Base-by-base conservation (phyloP, 2,888 invertebrate genomes). In the Latrodectus elegans region DNA sequence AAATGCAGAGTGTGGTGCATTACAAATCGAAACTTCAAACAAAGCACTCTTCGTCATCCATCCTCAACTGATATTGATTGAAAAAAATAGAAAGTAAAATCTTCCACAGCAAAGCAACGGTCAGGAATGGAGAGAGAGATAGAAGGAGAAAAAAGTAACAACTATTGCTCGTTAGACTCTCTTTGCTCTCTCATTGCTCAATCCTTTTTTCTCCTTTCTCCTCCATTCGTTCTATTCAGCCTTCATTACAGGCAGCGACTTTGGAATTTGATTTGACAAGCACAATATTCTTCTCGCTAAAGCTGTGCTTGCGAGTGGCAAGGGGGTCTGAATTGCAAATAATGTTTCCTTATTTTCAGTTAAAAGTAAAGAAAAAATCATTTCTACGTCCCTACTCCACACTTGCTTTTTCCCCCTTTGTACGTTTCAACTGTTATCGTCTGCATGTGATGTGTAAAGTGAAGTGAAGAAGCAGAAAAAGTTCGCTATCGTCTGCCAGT, bases 31-130 rank as follows among this genome's bases (percentile, higher is more conserved):
- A 71, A 55, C 75, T 83, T 70, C 68, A 26, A 83, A 76, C 72
- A 70, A n/a, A 68, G 55, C 73, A 74, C n/a, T 73, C 53, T 52
- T 55, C 70, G 67, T 68, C 55, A 51, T 71, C 71, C 76, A 83
- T 83, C 84, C 77, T 78, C 84, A 84, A 84, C 84, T 78, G 78
- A 65, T 81, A 87, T 87, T 87, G 86, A 87, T 87, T 87, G 81
- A 81, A 72, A 68, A 78, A 78, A 71, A 78, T 64, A 83, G 72
- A 74, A 80, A 80, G 81, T 81, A 81, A 81, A 81, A 87, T 87
- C 86, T 71, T 72, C 77, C 74, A 38, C 64, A 67, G 64, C 55
- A 49, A 67, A 22, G 22, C 72, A 17, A 84, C 84, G 78, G 67
- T 84, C 78, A 78, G 78, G 60, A 73, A 49, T 22, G 17, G 38